Evolutionary conservation across 2,797 vertebrate genomes (phyloP).

Genomic region (Momotus momota): DNA sequence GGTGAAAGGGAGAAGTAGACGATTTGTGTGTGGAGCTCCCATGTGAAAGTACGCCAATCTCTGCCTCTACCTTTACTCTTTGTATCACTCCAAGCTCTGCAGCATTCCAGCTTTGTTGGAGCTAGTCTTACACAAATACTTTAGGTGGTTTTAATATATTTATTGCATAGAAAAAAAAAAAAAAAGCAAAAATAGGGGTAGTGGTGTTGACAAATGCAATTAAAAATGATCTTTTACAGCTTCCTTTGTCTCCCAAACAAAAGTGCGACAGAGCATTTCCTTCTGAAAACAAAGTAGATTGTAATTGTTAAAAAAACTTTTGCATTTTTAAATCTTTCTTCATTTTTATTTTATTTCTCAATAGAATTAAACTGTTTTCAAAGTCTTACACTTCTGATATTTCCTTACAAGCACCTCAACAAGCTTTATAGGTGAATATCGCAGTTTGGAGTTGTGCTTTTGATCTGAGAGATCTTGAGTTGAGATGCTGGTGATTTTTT

Average conservation of each 20-base stretch:
- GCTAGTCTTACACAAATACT: not conserved
- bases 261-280: not conserved
- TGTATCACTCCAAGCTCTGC: not conserved
- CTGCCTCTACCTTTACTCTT: not conserved
- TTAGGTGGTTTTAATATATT: not conserved
- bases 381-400: not conserved
- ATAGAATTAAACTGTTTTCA: not conserved
- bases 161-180: not conserved
- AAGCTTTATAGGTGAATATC: not conserved
- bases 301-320: not conserved
- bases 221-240: not conserved
- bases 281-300: not conserved
- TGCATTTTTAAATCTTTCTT: not conserved
- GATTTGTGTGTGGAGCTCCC: fast-evolving
- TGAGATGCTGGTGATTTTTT: not conserved
- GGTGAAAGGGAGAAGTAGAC: not conserved
- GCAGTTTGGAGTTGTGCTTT: not conserved
- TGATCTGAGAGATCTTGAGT: not conserved
- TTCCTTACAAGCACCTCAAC: not conserved
- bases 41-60: too few species aligned
- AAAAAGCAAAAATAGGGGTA: not conserved
- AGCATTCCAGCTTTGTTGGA: not conserved
- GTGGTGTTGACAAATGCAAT: not conserved
- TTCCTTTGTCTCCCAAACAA: not conserved
- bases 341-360: not conserved